Conservation (phyloP, 2,888 invertebrate species). For the Hydriomena furcata region DNA sequence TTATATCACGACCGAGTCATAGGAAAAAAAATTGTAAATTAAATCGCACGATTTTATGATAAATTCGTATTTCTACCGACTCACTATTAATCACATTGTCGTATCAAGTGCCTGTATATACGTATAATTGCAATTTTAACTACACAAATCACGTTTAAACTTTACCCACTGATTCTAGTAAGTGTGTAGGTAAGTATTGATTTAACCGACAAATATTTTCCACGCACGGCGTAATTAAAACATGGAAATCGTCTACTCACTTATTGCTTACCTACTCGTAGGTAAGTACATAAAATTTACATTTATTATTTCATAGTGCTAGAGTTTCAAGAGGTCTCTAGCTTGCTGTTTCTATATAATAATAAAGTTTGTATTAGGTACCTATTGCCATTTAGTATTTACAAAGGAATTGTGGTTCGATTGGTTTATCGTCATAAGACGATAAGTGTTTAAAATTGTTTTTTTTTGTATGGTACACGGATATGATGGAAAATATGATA, state of each 20-base stretch:
- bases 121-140: slow-evolving; percentile 26
- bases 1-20: slow-evolving; percentile 9
- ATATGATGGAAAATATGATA: no score
- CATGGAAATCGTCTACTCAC: slow-evolving; percentile 22
- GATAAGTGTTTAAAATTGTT: no score
- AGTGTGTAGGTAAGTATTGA: slow-evolving; percentile 36
- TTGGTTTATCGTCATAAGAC: no score
- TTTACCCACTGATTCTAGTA: slow-evolving; percentile 31
- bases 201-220: slow-evolving; percentile 49
- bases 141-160: slow-evolving; percentile 22
- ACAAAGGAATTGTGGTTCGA: no score
- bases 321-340: no score
- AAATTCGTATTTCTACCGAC: slow-evolving; percentile 26
- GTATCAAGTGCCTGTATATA: slow-evolving; percentile 13
- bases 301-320: no score
- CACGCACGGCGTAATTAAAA: slow-evolving; percentile 47
- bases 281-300: slow-evolving; percentile 15
- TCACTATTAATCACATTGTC: slow-evolving; percentile 20
- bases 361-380: no score
- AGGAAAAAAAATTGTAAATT: slow-evolving; percentile 17
- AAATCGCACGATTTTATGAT: slow-evolving; percentile 39
- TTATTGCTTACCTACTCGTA: not conserved
- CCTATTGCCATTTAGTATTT: no score
- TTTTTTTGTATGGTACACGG: no score
- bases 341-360: no score